Base-by-base conservation (phyloP, 2,113 vertebrate species). In the Sialia sialis region DNA sequence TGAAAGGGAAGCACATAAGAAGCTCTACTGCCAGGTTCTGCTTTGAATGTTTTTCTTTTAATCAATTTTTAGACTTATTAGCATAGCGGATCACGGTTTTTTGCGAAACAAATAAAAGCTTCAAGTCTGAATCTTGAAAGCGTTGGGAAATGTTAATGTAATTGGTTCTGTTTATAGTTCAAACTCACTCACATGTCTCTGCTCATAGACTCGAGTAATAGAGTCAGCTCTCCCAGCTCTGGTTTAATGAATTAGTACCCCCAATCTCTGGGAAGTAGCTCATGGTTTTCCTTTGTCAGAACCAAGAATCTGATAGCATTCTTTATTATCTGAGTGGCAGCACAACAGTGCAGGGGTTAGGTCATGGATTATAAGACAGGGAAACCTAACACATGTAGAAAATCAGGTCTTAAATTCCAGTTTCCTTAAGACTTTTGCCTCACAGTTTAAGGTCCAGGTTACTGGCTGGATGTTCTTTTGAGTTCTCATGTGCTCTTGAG, bases 81-180 rank as follows among this genome's bases (percentile, higher is more conserved):
- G 87, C 91, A 93, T 93, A 95, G 78, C 2, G 4, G 87, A 89
- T 90, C 89, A 85, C 4, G 27, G 51, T 55, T 96, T 55, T 55
- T 74, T 73, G 81, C 25, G 69, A 74, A 93, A 66, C 67, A 94
- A 96, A 95, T 83, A 93, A 91, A 90, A 87, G 84, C 91, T 96
- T 87, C 64, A 39, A 70, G 84, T 84, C 90, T 94, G 92, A 58
- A 89, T 96, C 92, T 93, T 94, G 92, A 92, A 96, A 96, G 86
- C 16, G 5, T 38, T 93, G 95, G 89, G 86, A 95, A 97, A 96
- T 90, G 90, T 94, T 94, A 89, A 91, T 91, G 78, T 93, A 90
- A 95, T 95, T 96, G 93, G 73, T 94, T 92, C 81, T 94, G 87
- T 97, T 94, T 96, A 85, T 85, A 94, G 94, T 94, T 94, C 90